Evolutionary conservation across 2,888 invertebrate species (phyloP), one percentile per base, ranked within the genome.

Genomic region (Zaprionus obscuricornis): DNA sequence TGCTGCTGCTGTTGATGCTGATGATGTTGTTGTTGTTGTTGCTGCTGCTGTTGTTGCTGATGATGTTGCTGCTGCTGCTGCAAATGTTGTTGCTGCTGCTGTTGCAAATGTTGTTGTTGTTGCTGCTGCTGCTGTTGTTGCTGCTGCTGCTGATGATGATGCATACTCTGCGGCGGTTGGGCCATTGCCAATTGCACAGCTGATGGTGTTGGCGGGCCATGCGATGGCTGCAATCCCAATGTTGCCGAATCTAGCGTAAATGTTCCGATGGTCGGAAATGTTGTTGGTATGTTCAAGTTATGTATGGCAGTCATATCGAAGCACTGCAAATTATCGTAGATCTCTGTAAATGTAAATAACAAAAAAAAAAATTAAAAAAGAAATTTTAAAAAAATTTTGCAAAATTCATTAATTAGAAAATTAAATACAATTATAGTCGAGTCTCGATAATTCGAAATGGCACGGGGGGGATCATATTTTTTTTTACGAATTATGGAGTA

Each of bases 231-330:
- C 72, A 73, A 29, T 3, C 86, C 86, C 66, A 81, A 57, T 2
- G 81, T 86, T 18, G 88, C 82, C 24, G 88, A 88, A 62, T 90
- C 90, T 52, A 90, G 75, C 58, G 90, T 89, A 78, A 90, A 90
- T 31, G 90, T 90, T 58, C 90, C 90, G 74, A 90, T 90, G 51
- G 90, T 89, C 56, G 90, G 90, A 85, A 90, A 90, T 59, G 87
- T 88, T 66, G 88, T 88, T 43, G 89, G 87, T 75, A 90, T 89
- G 72, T 87, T 90, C 75, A 89, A 74, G 70, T 89, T 90, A 66
- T 89, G 89, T 79, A 90, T 89, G 74, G 90, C 86, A 77, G 88
- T 89, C 86, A 90, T 89, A 72, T 90, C 90, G 77, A 89, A 90
- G 75, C 88, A 89, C 65, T 87, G 81, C 74, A 90, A 74, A 81